Conservation (phyloP, 1,140 invertebrate species). For the Drosophila mauritiana region DNA sequence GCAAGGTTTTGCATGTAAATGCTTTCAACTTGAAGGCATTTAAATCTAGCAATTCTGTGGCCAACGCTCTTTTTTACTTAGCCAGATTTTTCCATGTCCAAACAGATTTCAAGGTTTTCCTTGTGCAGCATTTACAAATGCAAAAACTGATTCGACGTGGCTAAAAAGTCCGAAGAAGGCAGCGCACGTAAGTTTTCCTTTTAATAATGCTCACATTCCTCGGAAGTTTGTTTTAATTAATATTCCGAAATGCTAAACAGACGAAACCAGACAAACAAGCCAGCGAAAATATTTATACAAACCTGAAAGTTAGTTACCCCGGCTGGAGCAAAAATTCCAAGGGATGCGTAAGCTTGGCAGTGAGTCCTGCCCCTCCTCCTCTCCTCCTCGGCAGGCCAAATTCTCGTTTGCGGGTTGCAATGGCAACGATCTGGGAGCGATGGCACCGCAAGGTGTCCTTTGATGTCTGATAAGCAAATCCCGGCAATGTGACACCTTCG, state of each 20-base stretch:
- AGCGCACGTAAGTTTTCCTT: constrained; percentile 9
- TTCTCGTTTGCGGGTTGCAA: constrained; percentile 28
- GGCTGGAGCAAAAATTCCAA: constrained; percentile 9
- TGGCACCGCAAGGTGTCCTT: constrained; percentile 46
- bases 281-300: constrained; percentile 40
- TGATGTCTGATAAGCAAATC: constrained; percentile 56
- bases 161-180: constrained; percentile 5
- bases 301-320: constrained; percentile 29
- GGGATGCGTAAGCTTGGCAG: background rate
- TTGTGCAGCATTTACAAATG: background rate
- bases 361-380: background rate
- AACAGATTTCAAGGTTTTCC: background rate
- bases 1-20: background rate
- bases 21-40: background rate
- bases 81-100: background rate
- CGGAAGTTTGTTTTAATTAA: constrained; percentile 52
- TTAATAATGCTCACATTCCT: constrained; percentile 30
- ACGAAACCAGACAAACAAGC: constrained; percentile 40
- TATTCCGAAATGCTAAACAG: constrained; percentile 46
- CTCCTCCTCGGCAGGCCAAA: background rate
- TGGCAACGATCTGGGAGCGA: constrained; percentile 29
- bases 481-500: constrained; percentile 39
- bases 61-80: background rate
- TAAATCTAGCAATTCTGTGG: background rate
- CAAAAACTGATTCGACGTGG: background rate